Evolutionary conservation across 2,113 vertebrate species (phyloP).

Genomic region (Phyllostomus hastatus): DNA sequence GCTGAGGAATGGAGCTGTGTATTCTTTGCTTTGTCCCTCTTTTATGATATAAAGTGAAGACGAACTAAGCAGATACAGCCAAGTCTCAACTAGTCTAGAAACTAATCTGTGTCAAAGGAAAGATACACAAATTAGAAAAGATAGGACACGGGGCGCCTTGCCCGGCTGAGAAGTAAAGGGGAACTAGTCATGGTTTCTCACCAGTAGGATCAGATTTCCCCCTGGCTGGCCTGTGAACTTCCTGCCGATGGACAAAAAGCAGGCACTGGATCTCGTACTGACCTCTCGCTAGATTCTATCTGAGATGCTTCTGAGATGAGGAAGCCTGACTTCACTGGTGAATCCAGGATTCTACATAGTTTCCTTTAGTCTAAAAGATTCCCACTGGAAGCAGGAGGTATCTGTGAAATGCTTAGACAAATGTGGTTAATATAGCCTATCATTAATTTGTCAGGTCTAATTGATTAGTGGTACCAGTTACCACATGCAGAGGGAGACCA

Average conservation of each 20-base stretch:
- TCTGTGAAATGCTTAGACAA: slow-evolving; percentile 58
- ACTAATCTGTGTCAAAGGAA: not conserved
- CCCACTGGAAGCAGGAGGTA: slow-evolving; percentile 14
- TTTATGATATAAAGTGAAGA: not conserved
- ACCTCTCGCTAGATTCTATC: not conserved
- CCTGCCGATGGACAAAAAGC: not conserved
- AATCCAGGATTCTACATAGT: slow-evolving; percentile 34
- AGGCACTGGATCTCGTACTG: not conserved
- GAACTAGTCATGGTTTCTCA: not conserved
- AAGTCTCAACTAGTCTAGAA: not conserved
- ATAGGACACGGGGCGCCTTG: not conserved
- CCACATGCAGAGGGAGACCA: slow-evolving; percentile 37
- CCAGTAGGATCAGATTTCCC: not conserved
- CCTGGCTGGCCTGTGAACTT: not conserved
- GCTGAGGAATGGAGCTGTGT: not conserved
- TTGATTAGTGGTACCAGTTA: slow-evolving; percentile 74
- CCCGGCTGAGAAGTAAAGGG: not conserved
- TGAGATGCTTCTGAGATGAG: not conserved
- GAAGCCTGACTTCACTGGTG: not conserved
- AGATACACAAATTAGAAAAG: not conserved
- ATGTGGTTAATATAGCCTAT: slow-evolving; percentile 59
- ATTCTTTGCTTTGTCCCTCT: not conserved
- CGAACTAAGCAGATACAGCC: not conserved
- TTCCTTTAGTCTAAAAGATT: slow-evolving; percentile 22
- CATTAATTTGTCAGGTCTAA: slow-evolving; percentile 73